Conservation (phyloP, 1,140 invertebrate genomes). For the Sycophaga agraensis region DNA sequence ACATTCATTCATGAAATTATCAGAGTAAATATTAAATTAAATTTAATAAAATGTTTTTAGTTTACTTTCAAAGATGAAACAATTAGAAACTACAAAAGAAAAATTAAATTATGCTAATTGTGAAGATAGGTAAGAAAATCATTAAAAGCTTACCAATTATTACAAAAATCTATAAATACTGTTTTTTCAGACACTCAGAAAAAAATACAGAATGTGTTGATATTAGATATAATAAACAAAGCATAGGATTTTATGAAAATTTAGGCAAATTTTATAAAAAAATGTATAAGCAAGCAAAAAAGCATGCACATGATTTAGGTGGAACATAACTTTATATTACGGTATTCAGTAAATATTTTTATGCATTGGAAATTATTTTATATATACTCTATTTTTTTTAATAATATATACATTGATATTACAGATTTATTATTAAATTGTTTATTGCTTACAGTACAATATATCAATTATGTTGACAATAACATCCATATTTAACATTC, state of each 20-base stretch:
- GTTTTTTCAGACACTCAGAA: constrained; percentile 25
- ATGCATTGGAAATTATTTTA: too few species aligned
- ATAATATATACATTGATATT: too few species aligned
- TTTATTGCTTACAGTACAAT: too few species aligned
- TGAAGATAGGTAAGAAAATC: constrained; percentile 19
- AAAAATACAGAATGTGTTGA: constrained; percentile 4
- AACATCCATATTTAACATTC: too few species aligned
- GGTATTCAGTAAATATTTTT: background rate
- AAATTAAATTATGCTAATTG: constrained; percentile 18
- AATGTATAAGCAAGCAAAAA: constrained; percentile 50
- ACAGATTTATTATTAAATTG: too few species aligned
- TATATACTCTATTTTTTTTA: too few species aligned
- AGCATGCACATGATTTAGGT: constrained; percentile 36
- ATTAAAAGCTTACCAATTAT: background rate
- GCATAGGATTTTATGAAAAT: constrained; percentile 42
- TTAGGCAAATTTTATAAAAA: constrained; percentile 50
- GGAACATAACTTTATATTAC: constrained; percentile 18
- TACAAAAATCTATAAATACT: background rate
- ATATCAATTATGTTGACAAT: too few species aligned
- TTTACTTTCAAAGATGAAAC: constrained; percentile 30
- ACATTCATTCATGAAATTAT: constrained; percentile 1
- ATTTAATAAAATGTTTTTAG: constrained; percentile 29
- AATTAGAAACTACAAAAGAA: constrained; percentile 28
- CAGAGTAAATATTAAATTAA: background rate
- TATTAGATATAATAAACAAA: constrained; percentile 26